Percentiles rank a stretch among this genome's conserved stretches.
Conservation (phyloP, 1,140 invertebrate genomes). For the Theocolax elegans region DNA sequence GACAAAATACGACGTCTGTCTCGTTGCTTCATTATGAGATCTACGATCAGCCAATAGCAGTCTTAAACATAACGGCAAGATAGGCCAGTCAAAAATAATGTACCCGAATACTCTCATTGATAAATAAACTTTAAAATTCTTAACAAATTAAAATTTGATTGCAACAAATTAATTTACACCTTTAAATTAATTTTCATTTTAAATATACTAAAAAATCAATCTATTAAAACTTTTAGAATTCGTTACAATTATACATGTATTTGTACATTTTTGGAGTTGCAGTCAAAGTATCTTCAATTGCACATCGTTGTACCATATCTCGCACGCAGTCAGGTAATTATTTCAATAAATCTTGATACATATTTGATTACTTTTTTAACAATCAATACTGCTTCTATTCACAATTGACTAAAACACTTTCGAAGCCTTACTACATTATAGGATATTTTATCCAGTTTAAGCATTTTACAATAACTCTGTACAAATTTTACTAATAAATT, state of each 20-base stretch:
- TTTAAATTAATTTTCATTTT: conserved; percentile 12
- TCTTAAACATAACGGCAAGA: conserved; percentile 41
- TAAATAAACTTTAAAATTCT: conserved; percentile 39
- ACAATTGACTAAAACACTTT: conserved; percentile 33
- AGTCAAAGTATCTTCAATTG: conserved; percentile 38
- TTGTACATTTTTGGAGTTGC: conserved; percentile 31
- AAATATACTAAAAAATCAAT: conserved; percentile 16
- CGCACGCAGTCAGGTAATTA: conserved; percentile 30
- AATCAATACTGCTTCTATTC: conserved; percentile 42
- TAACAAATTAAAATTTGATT: conserved; percentile 34
- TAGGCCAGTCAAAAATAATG: conserved; percentile 24
- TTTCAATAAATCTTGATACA: conserved; percentile 34
- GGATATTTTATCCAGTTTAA: conserved; percentile 37
- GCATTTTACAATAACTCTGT: conserved; percentile 42
- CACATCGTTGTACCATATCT: conserved; percentile 42
- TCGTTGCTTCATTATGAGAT: conserved; percentile 23
- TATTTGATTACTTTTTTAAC: conserved; percentile 37
- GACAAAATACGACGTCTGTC: conserved; percentile 24
- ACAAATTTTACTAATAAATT: conserved; percentile 47
- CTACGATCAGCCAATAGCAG: conserved; percentile 39
- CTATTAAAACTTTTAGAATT: conserved; percentile 10
- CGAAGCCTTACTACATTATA: conserved; percentile 34
- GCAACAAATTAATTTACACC: conserved; percentile 13
- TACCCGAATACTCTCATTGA: conserved; percentile 12
- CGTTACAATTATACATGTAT: conserved; percentile 29